Evolutionary conservation across 2,797 vertebrate genomes (phyloP).

Genomic region (Acrossocheilus wenchowensis): DNA sequence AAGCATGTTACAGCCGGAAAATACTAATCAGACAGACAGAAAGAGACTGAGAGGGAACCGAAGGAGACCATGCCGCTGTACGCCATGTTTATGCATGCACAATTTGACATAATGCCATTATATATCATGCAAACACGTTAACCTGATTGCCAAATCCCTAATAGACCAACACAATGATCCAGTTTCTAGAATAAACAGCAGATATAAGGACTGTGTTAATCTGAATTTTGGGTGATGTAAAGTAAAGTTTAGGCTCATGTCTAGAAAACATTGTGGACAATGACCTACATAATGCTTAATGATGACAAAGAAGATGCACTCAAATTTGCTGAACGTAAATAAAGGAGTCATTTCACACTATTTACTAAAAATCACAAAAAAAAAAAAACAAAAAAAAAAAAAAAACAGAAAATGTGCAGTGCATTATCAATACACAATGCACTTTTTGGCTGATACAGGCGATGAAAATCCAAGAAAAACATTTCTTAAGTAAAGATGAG

Average conservation of each 20-base stretch:
- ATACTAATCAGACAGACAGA: constrained; percentile 43
- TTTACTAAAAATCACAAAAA: neutral
- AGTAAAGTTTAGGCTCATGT: neutral
- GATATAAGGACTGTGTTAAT: neutral
- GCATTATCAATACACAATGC: too few relatives aligned
- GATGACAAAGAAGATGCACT: neutral
- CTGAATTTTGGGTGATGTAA: neutral
- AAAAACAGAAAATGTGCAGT: too few relatives aligned
- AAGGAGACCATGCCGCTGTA: neutral
- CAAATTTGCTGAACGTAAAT: neutral
- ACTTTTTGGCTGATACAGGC: too few relatives aligned
- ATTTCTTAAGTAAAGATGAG: too few relatives aligned
- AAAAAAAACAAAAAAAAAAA: too few relatives aligned
- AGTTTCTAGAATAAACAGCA: neutral
- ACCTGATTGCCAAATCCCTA: neutral
- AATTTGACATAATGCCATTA: neutral
- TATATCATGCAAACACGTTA: neutral
- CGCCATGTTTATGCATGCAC: neutral
- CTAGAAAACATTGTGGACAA: neutral
- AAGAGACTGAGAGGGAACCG: neutral
- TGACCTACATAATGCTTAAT: neutral
- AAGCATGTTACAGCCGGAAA: constrained; percentile 29
- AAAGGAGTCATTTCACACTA: neutral
- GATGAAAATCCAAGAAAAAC: too few relatives aligned
- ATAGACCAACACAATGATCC: neutral